Evolutionary conservation across 2,888 invertebrate genomes (phyloP), one percentile per base, ranked within the genome.

Genomic region (Asteroscopus sphinx): DNA sequence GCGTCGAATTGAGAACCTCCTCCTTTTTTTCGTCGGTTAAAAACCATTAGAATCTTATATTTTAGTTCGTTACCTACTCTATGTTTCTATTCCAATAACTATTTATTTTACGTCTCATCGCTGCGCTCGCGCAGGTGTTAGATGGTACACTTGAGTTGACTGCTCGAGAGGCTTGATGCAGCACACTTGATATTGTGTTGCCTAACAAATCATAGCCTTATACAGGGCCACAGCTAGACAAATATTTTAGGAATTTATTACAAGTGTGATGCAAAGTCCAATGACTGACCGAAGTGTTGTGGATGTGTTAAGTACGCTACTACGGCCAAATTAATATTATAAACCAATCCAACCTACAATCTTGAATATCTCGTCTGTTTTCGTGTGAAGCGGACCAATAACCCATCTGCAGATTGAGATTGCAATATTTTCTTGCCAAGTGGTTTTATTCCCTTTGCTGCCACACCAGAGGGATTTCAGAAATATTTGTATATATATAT

Each of bases 141-240:
- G 33, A 70, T 32, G 41, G 65, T 65, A 70, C 70, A 66, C 65
- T 66, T 37, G 65, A 56, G 44, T n/a, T 44, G 41, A 46, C 33
- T 21, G 33, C 62, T 62, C 39, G 26, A 65, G 61, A 65, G 58
- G 41, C 26, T 52, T 55, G 65, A 64, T 42, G 36, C 28, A 64
- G 25, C 17, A 7, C 21, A 45, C 48, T 64, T 37, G 13, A 49
- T 12, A 36, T 21, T 32, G 21, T 40, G 17, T 55, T 64, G 16
- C 46, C 30, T 46, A 42, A 64, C 46, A 46, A 37, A 40, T 13
- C 32, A 39, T 36, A 9, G 3, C 9, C 15, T 5, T 16, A 52
- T 13, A 37, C 7, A 32, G 21, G 17, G 36, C 9, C 8, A 32
- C 17, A 40, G 39, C 28, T 51, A 26, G 1, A 17, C 3, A 51